These are phyloP conservation scores for Nematolebias whitei DNA, from an alignment of 2,113 vertebrate species.

Conservation along the genomic window DNA sequence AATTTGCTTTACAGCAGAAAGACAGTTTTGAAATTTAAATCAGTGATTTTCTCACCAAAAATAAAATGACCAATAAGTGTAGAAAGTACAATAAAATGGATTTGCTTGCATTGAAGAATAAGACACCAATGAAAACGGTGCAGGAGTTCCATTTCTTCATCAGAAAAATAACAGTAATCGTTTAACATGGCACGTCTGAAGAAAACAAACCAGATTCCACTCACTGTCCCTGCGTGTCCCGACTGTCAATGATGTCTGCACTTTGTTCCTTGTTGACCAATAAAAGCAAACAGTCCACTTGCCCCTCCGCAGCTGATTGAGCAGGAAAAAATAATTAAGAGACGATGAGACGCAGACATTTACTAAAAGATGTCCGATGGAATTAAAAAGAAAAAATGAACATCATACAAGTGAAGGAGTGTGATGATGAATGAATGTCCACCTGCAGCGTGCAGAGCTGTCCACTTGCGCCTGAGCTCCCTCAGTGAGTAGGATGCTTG, in stretches of 20 bases:
- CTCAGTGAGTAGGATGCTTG: slow-evolving; percentile 88
- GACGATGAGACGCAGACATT: background rate
- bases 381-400: background rate
- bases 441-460: slow-evolving; percentile 92
- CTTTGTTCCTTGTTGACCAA: slow-evolving; percentile 89
- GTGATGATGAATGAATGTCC: slow-evolving; percentile 6
- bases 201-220: slow-evolving; percentile 59
- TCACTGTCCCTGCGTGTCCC: slow-evolving; percentile 91
- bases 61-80: background rate
- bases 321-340: background rate
- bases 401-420: background rate
- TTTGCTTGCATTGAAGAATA: background rate
- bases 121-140: background rate
- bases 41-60: background rate
- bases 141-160: too few relatives aligned
- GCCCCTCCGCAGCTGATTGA: slow-evolving; percentile 87
- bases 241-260: slow-evolving; percentile 87
- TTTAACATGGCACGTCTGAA: too few relatives aligned
- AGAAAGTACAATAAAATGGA: background rate
- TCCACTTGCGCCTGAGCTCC: slow-evolving; percentile 88
- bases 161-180: background rate
- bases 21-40: background rate
- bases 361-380: background rate
- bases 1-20: background rate
- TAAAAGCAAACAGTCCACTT: slow-evolving; percentile 91